A percentile compares a stretch with the other conserved stretches of the same genome.
Evolutionary conservation across 2,888 invertebrate genomes (phyloP).

Genomic region (Arenicola marina): DNA sequence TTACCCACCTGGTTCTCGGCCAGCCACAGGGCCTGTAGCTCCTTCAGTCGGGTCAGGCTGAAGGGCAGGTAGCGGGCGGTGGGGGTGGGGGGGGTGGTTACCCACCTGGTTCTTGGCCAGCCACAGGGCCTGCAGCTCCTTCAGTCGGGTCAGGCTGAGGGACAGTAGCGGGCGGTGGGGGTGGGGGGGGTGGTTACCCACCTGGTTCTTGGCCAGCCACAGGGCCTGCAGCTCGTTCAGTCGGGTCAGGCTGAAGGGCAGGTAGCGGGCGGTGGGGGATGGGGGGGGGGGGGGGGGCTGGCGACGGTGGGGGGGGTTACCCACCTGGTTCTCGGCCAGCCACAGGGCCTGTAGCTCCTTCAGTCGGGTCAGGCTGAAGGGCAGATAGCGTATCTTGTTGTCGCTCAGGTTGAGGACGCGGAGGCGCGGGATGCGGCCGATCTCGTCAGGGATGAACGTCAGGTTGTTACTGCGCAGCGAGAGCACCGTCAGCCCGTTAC

Average conservation of each 20-base stretch:
- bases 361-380: constrained; percentile 85
- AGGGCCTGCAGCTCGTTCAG: too few species aligned
- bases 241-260: too few species aligned
- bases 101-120: constrained; percentile 79
- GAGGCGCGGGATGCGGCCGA: constrained; percentile 82
- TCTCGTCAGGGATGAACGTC: constrained; percentile 81
- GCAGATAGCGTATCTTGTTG: constrained; percentile 81
- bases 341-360: constrained; percentile 74
- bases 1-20: constrained; percentile 76
- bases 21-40: constrained; percentile 80
- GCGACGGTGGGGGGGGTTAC: too few species aligned
- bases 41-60: constrained; percentile 78
- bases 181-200: too few species aligned
- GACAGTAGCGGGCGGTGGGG: constrained; percentile 84
- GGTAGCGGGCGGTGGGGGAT: too few species aligned
- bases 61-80: constrained; percentile 86
- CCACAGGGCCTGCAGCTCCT: constrained; percentile 76
- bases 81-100: too few species aligned
- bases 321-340: constrained; percentile 82
- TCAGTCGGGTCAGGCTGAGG: constrained; percentile 82
- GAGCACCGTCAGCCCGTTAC: constrained; percentile 79
- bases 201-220: too few species aligned
- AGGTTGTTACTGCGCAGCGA: constrained; percentile 83
- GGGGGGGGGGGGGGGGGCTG: too few species aligned
- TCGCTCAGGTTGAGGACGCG: constrained; percentile 86